Conservation (phyloP, 2,888 invertebrate genomes). For the Dyspetes luteomarginatus region DNA sequence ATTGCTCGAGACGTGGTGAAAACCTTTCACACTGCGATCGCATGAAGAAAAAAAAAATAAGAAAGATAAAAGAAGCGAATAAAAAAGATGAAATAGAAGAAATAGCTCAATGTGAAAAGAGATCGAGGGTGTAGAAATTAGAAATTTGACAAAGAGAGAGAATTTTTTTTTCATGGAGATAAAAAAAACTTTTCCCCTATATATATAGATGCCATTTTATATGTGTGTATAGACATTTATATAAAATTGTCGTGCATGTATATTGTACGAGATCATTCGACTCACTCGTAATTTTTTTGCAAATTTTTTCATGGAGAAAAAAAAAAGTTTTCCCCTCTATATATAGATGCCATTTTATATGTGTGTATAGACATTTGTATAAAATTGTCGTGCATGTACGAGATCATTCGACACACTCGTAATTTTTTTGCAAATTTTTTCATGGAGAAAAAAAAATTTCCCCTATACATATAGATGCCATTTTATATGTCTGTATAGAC, state of each 20-base stretch:
- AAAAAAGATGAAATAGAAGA: conserved; percentile 11
- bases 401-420: too few relatives aligned
- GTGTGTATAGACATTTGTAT: too few relatives aligned
- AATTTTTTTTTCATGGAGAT: neutral
- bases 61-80: neutral
- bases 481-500: too few relatives aligned
- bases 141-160: conserved; percentile 2
- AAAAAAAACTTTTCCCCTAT: too few relatives aligned
- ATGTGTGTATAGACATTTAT: neutral
- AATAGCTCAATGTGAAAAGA: neutral
- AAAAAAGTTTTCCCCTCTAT: neutral
- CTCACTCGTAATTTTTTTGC: conserved; percentile 5
- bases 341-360: too few relatives aligned
- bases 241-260: neutral
- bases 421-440: too few relatives aligned
- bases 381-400: too few relatives aligned
- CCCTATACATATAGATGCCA: too few relatives aligned
- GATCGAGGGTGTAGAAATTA: neutral
- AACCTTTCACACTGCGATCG: conserved; percentile 7
- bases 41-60: conserved; percentile 4
- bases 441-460: too few relatives aligned
- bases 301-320: neutral
- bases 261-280: neutral
- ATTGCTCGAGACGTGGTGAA: neutral
- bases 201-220: too few relatives aligned